A percentile compares a stretch with the other conserved stretches of the same genome.
phyloP scores from a whole-genome alignment of 2,888 invertebrate genomes.

The Abscondita cerata region DNA sequence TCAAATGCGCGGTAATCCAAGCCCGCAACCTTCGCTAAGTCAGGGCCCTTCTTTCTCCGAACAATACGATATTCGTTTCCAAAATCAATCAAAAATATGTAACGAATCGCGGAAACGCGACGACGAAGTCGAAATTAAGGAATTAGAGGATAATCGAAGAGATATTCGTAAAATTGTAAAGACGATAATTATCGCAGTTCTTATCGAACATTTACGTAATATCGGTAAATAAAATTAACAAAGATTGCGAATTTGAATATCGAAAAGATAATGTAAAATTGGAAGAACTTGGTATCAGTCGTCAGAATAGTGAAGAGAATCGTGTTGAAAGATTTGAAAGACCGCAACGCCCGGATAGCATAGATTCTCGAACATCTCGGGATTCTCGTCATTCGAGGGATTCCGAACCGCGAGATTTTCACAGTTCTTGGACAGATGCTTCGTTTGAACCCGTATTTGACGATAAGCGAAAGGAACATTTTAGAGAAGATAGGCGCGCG shows the following conservation, averaged over 20 bases:
- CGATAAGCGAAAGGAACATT: constrained; percentile 52
- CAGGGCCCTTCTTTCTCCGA: constrained; percentile 41
- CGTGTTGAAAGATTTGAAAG: constrained; percentile 56
- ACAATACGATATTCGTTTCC: constrained; percentile 50
- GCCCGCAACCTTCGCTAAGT: constrained; percentile 47
- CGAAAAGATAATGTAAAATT: constrained; percentile 34
- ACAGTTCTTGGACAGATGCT: constrained; percentile 61
- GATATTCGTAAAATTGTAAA: constrained; percentile 52
- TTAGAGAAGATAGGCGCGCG: constrained; percentile 56
- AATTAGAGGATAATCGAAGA: constrained; percentile 49
- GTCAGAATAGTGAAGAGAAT: constrained; percentile 48
- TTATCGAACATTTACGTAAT: constrained; percentile 47
- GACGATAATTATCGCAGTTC: constrained; percentile 51
- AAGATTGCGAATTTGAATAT: constrained; percentile 45
- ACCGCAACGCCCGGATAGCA: constrained; percentile 66
- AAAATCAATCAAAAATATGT: constrained; percentile 35
- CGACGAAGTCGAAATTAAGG: constrained; percentile 40
- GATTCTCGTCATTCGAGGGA: constrained; percentile 61
- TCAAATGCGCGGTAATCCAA: constrained; percentile 61
- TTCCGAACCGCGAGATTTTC: constrained; percentile 55
- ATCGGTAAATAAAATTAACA: constrained; percentile 45
- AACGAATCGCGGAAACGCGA: constrained; percentile 24
- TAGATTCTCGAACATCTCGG: constrained; percentile 64
- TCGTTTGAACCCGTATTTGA: constrained; percentile 52
- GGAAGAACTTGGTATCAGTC: constrained; percentile 39